Percentiles rank a stretch among this genome's conserved stretches.
These are phyloP conservation scores for Papilio elwesi DNA, from an alignment of 2,888 invertebrate species.

Conservation along the genomic window DNA sequence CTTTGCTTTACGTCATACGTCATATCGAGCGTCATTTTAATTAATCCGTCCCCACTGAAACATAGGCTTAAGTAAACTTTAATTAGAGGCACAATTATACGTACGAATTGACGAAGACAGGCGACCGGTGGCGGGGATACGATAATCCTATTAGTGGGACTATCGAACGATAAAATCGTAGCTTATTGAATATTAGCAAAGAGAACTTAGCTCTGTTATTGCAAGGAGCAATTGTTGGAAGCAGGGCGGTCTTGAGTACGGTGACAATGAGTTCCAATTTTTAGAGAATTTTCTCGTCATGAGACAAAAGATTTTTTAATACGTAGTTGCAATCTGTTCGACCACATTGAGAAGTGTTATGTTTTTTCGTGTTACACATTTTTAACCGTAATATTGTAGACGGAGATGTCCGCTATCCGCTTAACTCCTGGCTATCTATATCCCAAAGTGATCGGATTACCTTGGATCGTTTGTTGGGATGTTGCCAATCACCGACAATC, in stretches of 20 bases:
- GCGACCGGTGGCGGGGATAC: slow-evolving; percentile 29
- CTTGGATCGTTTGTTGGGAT: no score
- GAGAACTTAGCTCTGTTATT: slow-evolving; percentile 42
- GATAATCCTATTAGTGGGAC: slow-evolving; percentile 53
- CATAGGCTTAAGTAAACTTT: slow-evolving; percentile 42
- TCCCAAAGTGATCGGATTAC: no score
- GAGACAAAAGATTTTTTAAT: background rate
- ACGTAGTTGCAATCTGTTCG: no score
- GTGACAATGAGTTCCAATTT: slow-evolving; percentile 21
- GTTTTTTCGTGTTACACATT: no score
- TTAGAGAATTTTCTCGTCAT: background rate
- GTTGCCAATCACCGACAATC: no score
- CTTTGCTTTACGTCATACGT: slow-evolving; percentile 1
- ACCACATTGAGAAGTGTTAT: no score
- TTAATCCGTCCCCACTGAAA: slow-evolving; percentile 34
- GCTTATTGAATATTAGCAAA: slow-evolving; percentile 50
- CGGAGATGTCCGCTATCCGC: no score
- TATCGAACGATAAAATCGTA: slow-evolving; percentile 51
- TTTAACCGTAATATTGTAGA: no score
- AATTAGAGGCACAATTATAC: slow-evolving; percentile 40
- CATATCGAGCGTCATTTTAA: slow-evolving; percentile 27
- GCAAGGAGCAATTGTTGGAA: slow-evolving; percentile 39
- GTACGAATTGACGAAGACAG: slow-evolving; percentile 12
- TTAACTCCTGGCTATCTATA: no score
- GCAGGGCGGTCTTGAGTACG: slow-evolving; percentile 28